phyloP scores from a whole-genome alignment of 37 sponge, comb jelly and placozoan genomes.

The Halisarca cf. caerulea region DNA sequence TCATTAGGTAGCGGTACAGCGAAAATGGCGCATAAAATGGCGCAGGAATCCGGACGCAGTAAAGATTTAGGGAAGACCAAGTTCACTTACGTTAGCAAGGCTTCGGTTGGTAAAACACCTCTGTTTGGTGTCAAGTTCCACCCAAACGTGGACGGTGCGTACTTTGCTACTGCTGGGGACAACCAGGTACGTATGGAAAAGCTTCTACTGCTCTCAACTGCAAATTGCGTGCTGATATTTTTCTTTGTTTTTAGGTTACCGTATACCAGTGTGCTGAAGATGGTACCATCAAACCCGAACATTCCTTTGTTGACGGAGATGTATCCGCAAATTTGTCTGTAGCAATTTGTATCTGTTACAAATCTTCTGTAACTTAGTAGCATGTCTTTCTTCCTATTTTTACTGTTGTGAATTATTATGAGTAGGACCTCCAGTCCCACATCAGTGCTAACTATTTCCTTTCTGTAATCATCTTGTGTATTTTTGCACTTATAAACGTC shows the following conservation, averaged over 20 bases:
- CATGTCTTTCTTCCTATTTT: too few species aligned
- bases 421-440: too few species aligned
- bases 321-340: conserved; percentile 37
- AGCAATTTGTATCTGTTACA: too few species aligned
- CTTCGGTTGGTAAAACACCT: conserved; percentile 21
- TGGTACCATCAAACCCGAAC: conserved; percentile 56
- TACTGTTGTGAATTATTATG: too few species aligned
- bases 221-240: background rate
- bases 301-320: conserved; percentile 79
- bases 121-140: conserved; percentile 95
- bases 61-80: background rate
- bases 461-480: too few species aligned
- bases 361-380: too few species aligned
- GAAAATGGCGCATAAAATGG: background rate
- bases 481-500: too few species aligned
- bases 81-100: background rate
- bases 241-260: background rate
- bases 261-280: conserved; percentile 72
- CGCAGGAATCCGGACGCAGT: background rate
- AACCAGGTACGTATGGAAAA: conserved; percentile 51
- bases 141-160: conserved; percentile 54
- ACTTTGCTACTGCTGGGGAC: conserved; percentile 94
- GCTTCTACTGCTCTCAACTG: background rate
- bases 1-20: too few species aligned
- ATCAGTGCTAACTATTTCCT: too few species aligned